These are phyloP conservation scores for Candidula unifasciata DNA, from an alignment of 2,888 invertebrate genomes.

Conservation along the genomic window DNA sequence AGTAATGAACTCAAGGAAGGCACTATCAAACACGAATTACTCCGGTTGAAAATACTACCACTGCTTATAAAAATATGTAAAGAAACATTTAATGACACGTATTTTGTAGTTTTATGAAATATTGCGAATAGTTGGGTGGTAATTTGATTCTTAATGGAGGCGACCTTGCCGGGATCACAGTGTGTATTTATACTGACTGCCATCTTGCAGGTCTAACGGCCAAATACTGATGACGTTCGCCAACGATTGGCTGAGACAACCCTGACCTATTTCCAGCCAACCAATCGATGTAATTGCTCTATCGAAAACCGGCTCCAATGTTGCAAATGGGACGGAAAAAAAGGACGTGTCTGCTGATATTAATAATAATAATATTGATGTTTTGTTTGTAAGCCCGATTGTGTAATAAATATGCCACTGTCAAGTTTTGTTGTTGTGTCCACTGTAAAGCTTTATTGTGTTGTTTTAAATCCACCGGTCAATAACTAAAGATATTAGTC, in stretches of 20 bases:
- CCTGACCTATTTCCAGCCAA: slow-evolving; percentile 27
- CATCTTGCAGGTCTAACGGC: slow-evolving; percentile 84
- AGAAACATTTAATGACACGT: neutral
- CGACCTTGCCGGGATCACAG: slow-evolving; percentile 79
- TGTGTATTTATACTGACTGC: slow-evolving; percentile 98
- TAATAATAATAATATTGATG: too few relatives aligned
- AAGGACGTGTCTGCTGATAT: too few relatives aligned
- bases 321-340: neutral
- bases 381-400: too few relatives aligned
- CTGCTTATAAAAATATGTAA: neutral
- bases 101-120: neutral
- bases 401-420: too few relatives aligned
- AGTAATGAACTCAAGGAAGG: neutral
- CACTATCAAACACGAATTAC: neutral
- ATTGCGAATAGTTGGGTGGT: neutral
- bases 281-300: slow-evolving; percentile 41
- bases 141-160: slow-evolving; percentile 54
- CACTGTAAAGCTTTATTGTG: too few relatives aligned
- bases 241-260: slow-evolving; percentile 60
- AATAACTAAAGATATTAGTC: too few relatives aligned
- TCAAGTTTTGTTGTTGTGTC: too few relatives aligned
- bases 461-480: too few relatives aligned
- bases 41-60: neutral
- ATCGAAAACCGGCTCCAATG: slow-evolving; percentile 23
- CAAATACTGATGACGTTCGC: slow-evolving; percentile 65